Percentiles rank a stretch among this genome's conserved stretches.
These are phyloP conservation scores for Phthorimaea operculella DNA, from an alignment of 1,140 invertebrate species.

Conservation along the genomic window DNA sequence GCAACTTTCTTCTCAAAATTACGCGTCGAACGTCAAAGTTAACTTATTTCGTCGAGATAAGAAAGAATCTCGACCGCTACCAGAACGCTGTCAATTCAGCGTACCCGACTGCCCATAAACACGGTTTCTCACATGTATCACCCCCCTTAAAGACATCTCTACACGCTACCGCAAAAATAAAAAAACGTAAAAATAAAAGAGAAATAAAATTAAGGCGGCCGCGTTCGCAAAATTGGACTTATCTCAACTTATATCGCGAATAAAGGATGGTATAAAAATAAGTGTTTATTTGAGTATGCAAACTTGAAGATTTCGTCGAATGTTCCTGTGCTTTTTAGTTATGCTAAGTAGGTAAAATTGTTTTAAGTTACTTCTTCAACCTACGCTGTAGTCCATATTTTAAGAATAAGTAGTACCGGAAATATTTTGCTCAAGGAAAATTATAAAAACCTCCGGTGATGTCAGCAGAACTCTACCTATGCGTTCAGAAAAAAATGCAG, in stretches of 20 bases:
- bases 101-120: constrained; percentile 23
- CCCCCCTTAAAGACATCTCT: constrained; percentile 27
- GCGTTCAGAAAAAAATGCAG: too few species aligned
- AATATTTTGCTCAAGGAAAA: too few species aligned
- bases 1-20: constrained; percentile 1
- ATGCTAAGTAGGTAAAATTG: constrained; percentile 5
- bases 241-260: constrained; percentile 32
- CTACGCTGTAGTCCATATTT: neutral
- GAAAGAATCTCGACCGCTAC: too few species aligned
- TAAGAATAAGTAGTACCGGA: too few species aligned
- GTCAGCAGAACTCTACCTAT: too few species aligned
- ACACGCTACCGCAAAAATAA: constrained; percentile 32
- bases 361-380: constrained; percentile 1
- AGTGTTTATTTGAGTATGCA: constrained; percentile 9
- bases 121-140: constrained; percentile 29
- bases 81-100: constrained; percentile 22
- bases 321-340: neutral
- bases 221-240: constrained; percentile 28
- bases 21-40: neutral
- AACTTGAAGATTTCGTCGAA: neutral
- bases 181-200: constrained; percentile 7
- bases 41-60: neutral
- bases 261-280: constrained; percentile 14
- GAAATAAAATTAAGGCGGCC: constrained; percentile 21
- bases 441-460: too few species aligned